Conservation (phyloP, 2,113 vertebrate genomes). For the Deroptyus accipitrinus region DNA sequence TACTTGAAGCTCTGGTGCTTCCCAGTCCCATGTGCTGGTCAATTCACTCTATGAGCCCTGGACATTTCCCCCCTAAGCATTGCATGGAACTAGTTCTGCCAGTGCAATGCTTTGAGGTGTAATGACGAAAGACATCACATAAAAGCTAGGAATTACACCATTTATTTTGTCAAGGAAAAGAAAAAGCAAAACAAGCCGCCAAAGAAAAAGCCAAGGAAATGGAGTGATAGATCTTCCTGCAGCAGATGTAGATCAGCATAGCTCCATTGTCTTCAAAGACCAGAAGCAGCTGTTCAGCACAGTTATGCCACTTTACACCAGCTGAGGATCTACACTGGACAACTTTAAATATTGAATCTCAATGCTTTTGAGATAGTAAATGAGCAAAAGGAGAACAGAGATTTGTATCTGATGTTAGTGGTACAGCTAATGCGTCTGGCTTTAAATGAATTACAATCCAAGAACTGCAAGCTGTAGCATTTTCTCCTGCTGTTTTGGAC, state of each 20-base stretch:
- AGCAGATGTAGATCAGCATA: slow-evolving; percentile 35
- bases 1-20: neutral
- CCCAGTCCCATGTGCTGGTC: neutral
- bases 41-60: neutral
- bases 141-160: neutral
- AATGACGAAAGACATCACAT: neutral
- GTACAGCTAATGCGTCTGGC: slow-evolving; percentile 34
- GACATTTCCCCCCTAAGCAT: neutral
- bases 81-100: rapidly evolving
- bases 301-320: slow-evolving; percentile 8
- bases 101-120: neutral
- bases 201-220: slow-evolving; percentile 20
- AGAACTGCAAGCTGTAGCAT: slow-evolving; percentile 69
- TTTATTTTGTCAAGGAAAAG: slow-evolving; percentile 48
- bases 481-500: slow-evolving; percentile 70
- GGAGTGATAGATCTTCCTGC: slow-evolving; percentile 9
- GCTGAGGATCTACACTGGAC: slow-evolving; percentile 14
- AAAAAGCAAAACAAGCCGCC: slow-evolving; percentile 8
- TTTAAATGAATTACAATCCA: slow-evolving; percentile 67
- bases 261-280: slow-evolving; percentile 28
- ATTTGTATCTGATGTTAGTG: slow-evolving; percentile 54
- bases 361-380: slow-evolving; percentile 48
- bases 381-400: slow-evolving; percentile 33
- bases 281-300: slow-evolving; percentile 35
- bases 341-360: slow-evolving; percentile 51